phyloP scores from a whole-genome alignment of 2,113 vertebrate species.

The Mesoclemmys tuberculata region DNA sequence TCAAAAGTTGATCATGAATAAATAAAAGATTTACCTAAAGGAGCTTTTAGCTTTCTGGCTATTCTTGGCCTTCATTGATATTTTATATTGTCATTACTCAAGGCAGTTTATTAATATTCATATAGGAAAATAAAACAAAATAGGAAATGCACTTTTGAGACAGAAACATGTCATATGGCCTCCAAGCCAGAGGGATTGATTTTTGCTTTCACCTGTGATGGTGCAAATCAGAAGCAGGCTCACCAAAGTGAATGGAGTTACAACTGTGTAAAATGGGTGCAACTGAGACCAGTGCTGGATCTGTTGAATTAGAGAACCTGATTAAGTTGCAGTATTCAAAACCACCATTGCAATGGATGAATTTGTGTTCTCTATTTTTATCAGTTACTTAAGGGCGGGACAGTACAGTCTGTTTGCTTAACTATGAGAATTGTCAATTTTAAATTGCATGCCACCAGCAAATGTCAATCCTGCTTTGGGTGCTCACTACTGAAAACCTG shows the following conservation, averaged over 20 bases:
- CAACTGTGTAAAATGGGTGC: background rate
- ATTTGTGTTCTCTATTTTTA: background rate
- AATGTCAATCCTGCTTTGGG: background rate
- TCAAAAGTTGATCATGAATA: background rate
- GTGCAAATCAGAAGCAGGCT: rapidly evolving
- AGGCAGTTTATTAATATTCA: background rate
- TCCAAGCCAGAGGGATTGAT: background rate
- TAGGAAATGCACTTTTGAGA: background rate
- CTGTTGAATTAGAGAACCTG: background rate
- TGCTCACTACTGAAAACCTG: conserved; percentile 10
- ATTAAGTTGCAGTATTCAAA: background rate
- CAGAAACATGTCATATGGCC: background rate
- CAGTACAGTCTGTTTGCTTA: background rate
- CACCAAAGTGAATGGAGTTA: background rate
- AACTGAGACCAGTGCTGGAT: background rate
- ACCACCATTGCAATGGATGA: background rate
- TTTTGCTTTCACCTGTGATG: background rate
- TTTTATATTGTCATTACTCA: background rate
- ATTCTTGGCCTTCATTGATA: background rate
- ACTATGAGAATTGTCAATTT: background rate
- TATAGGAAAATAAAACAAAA: background rate
- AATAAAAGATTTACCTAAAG: background rate
- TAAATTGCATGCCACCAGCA: background rate
- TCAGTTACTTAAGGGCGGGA: background rate
- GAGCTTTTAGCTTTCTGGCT: background rate